phyloP scores from a whole-genome alignment of 2,113 vertebrate species.

The Cercocebus atys region DNA sequence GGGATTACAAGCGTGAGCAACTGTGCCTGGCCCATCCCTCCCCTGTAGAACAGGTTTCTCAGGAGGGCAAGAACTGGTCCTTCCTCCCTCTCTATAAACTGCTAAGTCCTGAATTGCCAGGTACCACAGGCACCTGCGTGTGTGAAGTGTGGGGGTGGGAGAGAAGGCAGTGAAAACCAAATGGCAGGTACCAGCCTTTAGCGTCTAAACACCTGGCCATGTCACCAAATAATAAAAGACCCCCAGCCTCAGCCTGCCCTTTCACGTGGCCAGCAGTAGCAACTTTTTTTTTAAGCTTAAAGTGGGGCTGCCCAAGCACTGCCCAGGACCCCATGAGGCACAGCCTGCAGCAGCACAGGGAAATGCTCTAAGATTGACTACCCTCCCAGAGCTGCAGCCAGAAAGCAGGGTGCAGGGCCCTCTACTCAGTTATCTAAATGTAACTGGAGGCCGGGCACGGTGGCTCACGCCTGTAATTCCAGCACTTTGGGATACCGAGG shows the following conservation, averaged over 20 bases:
- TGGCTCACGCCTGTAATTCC: too few relatives aligned
- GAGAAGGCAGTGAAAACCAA: background rate
- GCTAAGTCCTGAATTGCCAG: too few relatives aligned
- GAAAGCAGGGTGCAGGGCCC: background rate
- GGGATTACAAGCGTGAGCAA: too few relatives aligned
- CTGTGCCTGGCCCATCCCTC: too few relatives aligned
- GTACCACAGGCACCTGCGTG: too few relatives aligned
- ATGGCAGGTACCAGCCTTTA: background rate
- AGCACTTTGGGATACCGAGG: too few relatives aligned
- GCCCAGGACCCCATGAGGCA: background rate
- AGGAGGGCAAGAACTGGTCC: background rate
- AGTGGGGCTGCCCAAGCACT: background rate
- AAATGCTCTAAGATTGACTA: background rate
- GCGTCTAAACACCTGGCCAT: background rate
- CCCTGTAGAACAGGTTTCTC: background rate
- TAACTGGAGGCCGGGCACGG: background rate
- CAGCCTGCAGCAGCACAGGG: fast-evolving
- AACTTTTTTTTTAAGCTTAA: background rate
- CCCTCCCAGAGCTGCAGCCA: background rate
- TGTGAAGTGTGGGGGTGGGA: too few relatives aligned
- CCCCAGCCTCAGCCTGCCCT: background rate
- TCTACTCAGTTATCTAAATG: background rate
- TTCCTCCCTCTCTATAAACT: background rate
- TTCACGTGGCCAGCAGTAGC: background rate
- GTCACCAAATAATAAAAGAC: background rate